Percentiles rank a stretch among this genome's conserved stretches.
phyloP scores from a whole-genome alignment of 2,797 vertebrate genomes.

The Telmatherina bonti region DNA sequence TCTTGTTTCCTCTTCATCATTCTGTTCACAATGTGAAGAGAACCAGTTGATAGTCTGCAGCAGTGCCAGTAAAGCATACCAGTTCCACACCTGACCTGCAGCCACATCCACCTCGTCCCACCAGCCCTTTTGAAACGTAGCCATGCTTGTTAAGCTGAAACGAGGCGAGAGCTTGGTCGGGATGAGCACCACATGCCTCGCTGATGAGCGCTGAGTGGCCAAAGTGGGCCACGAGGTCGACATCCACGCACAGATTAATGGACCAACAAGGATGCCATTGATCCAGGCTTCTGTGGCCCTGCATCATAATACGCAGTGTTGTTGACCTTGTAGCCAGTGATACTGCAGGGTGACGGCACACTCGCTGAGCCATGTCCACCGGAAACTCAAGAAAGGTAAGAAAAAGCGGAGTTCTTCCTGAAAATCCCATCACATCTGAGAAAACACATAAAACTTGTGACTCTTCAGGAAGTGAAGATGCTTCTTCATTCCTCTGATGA shows the following conservation, averaged over 20 bases:
- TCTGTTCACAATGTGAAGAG: too few relatives aligned
- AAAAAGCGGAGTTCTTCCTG: too few relatives aligned
- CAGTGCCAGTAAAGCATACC: not conserved
- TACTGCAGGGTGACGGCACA: too few relatives aligned
- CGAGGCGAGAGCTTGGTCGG: conserved; percentile 29
- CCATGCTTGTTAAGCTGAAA: conserved; percentile 45
- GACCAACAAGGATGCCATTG: conserved; percentile 56
- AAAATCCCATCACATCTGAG: too few relatives aligned
- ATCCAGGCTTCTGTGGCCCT: conserved; percentile 45
- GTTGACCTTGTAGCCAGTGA: too few relatives aligned
- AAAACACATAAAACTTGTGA: too few relatives aligned
- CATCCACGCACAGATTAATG: conserved; percentile 52
- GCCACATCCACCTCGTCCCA: conserved; percentile 34
- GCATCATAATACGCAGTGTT: conserved; percentile 8
- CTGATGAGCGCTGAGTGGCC: conserved; percentile 64
- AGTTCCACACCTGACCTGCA: conserved; percentile 35
- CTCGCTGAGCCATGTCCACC: too few relatives aligned
- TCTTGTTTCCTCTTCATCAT: too few relatives aligned
- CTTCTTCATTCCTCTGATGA: too few relatives aligned
- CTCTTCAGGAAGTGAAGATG: too few relatives aligned
- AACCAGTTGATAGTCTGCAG: conserved; percentile 1
- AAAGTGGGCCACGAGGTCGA: conserved; percentile 60
- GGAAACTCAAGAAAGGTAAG: too few relatives aligned
- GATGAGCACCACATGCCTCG: conserved; percentile 57
- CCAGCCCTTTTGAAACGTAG: conserved; percentile 37